phyloP scores from a whole-genome alignment of 2,113 vertebrate genomes.

The Pseudorectes ferrugineus region DNA sequence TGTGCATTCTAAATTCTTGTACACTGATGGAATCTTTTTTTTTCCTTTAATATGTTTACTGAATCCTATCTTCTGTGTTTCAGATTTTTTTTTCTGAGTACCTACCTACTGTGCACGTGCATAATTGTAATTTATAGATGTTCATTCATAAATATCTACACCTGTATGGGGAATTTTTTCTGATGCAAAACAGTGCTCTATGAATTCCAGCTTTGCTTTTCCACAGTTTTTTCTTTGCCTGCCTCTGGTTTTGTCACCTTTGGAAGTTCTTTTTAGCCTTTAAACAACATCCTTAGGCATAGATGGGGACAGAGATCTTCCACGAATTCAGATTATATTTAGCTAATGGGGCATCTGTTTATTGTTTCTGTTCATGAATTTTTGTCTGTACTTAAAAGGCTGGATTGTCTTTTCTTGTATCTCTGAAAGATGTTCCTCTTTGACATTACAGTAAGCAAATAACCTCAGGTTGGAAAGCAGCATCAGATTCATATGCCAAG shows the following conservation, averaged over 20 bases:
- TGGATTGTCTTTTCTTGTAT: not conserved
- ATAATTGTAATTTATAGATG: not conserved
- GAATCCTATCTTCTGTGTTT: not conserved
- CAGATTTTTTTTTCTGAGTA: not conserved
- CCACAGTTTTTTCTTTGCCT: not conserved
- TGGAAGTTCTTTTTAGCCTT: not conserved
- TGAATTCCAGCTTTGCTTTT: not conserved
- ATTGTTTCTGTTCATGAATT: not conserved
- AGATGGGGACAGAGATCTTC: not conserved
- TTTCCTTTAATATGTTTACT: not conserved
- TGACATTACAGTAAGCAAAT: not conserved
- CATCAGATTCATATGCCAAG: not conserved
- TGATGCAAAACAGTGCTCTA: not conserved
- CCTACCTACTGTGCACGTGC: not conserved
- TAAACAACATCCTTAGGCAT: not conserved
- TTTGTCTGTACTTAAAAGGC: not conserved
- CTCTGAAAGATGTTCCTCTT: not conserved
- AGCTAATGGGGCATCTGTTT: not conserved
- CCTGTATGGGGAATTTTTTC: accelerated
- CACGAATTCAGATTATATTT: not conserved
- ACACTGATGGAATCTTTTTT: not conserved
- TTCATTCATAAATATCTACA: not conserved
- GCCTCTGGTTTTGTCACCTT: not conserved
- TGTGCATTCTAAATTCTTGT: not conserved
- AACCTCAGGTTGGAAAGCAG: not conserved